Conservation (phyloP, 92 coral and sea anemone genomes). For the Palythoa heliodiscus region DNA sequence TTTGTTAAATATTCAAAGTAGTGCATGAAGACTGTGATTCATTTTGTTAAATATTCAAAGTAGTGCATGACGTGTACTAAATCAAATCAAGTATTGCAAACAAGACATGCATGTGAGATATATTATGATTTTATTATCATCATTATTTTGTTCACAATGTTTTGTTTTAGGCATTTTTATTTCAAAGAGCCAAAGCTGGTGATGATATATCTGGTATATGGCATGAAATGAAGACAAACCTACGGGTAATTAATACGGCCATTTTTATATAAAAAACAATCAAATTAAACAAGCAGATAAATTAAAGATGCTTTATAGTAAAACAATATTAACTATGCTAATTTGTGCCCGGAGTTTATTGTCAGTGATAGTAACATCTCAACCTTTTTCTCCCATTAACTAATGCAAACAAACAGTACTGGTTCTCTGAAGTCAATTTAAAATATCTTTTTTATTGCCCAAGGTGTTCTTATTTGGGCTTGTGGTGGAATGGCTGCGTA, state of each 20-base stretch:
- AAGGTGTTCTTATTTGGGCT: no score
- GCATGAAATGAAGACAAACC: slow-evolving; percentile 72
- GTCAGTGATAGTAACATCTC: neutral
- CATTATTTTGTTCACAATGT: slow-evolving; percentile 10
- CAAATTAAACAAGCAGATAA: neutral
- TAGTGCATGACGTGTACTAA: no score
- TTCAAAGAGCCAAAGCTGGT: slow-evolving; percentile 75
- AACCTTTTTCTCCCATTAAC: neutral
- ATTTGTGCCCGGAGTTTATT: neutral
- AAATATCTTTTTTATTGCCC: no score
- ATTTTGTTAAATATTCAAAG: no score
- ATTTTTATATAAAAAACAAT: neutral
- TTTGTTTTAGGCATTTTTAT: slow-evolving; percentile 85
- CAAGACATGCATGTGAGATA: neutral
- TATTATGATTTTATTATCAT: neutral
- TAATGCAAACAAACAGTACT: neutral
- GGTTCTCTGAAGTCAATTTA: neutral
- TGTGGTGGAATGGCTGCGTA: neutral
- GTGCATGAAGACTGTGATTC: no score
- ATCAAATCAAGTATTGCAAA: neutral
- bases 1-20: no score
- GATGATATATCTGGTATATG: slow-evolving; percentile 85
- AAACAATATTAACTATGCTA: neutral
- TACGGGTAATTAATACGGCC: slow-evolving; percentile 65
- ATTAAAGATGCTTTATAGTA: neutral